Conservation (phyloP, 1,140 invertebrate species). For the Subanguina moxae region DNA sequence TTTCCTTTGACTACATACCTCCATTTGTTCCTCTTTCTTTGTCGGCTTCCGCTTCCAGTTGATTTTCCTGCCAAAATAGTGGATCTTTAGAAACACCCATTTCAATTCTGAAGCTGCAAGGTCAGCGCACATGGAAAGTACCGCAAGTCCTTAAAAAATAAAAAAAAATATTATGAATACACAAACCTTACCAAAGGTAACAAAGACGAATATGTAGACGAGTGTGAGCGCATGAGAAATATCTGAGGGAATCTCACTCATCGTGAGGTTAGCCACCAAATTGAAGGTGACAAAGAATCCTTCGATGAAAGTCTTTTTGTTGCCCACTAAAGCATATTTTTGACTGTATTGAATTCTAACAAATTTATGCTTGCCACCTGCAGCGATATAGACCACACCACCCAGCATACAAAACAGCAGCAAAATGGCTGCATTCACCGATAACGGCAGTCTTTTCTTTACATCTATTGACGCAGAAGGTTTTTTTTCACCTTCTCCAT, state of each 20-base stretch:
- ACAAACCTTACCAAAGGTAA: slow-evolving; percentile 51
- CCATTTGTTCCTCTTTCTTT: slow-evolving; percentile 50
- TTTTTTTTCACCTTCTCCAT: no score
- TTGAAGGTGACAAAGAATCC: slow-evolving; percentile 59
- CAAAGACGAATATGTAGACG: slow-evolving; percentile 56
- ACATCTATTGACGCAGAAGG: background rate
- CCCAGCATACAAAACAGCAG: slow-evolving; percentile 59
- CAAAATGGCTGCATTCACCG: slow-evolving; percentile 56
- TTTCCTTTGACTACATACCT: no score
- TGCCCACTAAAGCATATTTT: slow-evolving; percentile 36
- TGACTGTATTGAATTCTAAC: background rate
- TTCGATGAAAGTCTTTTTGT: slow-evolving; percentile 50
- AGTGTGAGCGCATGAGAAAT: slow-evolving; percentile 52
- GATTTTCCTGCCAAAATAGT: slow-evolving; percentile 58
- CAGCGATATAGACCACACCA: slow-evolving; percentile 56
- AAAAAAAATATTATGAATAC: background rate
- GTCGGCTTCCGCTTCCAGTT: slow-evolving; percentile 47
- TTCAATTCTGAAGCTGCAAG: slow-evolving; percentile 54
- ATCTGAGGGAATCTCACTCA: slow-evolving; percentile 58
- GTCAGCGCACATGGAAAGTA: slow-evolving; percentile 58
- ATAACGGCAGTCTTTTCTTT: slow-evolving; percentile 53
- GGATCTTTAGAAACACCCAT: slow-evolving; percentile 57
- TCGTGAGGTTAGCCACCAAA: slow-evolving; percentile 56
- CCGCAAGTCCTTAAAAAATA: slow-evolving; percentile 49
- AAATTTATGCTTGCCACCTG: slow-evolving; percentile 30